Conservation (phyloP, 64 coral and sea anemone species). For the Pocillopora verrucosa region DNA sequence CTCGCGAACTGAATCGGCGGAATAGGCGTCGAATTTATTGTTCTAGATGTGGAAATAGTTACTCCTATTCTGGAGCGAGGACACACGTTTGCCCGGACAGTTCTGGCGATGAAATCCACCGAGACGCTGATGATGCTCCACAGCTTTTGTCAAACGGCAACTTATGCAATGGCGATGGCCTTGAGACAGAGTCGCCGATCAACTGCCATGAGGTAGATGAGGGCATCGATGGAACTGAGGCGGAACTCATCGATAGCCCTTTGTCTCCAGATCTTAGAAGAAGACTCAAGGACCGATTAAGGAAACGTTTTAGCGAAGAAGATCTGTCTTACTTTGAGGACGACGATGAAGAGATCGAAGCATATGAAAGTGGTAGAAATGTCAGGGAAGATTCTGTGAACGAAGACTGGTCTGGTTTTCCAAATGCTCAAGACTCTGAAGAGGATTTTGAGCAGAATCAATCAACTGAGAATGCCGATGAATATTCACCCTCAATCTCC, state of each 20-base stretch:
- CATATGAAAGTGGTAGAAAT: neutral
- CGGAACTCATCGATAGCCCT: neutral
- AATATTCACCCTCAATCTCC: too few relatives aligned
- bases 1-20: neutral
- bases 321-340: conserved; percentile 5
- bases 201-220: neutral
- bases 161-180: too few relatives aligned
- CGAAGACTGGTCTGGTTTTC: conserved; percentile 26
- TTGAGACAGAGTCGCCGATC: too few relatives aligned
- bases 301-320: neutral
- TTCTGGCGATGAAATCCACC: too few relatives aligned
- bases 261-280: neutral
- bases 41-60: neutral
- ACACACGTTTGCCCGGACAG: neutral
- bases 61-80: neutral
- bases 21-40: neutral
- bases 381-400: conserved; percentile 28
- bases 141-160: too few relatives aligned
- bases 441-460: conserved; percentile 50
- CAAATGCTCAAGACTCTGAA: neutral
- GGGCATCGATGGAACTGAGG: neutral
- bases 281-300: neutral
- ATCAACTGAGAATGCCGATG: too few relatives aligned
- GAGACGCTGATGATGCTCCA: too few relatives aligned
- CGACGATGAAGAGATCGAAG: neutral